These are phyloP conservation scores for Ctenodactylus gundi DNA, from an alignment of 2,113 vertebrate genomes.

Conservation along the genomic window DNA sequence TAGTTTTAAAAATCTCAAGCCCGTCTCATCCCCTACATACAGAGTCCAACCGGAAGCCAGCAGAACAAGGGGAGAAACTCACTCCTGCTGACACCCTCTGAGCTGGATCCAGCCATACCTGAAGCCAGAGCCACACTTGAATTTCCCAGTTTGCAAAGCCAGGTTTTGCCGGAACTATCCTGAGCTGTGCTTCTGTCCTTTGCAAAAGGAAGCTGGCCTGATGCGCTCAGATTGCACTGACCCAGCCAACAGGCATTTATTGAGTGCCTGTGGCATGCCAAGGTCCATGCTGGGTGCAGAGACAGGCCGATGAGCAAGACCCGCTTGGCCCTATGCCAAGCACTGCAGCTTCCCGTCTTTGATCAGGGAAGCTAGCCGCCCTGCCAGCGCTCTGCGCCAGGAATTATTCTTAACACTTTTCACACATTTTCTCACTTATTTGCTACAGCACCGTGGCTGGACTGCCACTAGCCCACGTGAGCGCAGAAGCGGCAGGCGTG, in stretches of 20 bases:
- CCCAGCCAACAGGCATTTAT: neutral
- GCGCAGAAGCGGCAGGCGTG: accelerated
- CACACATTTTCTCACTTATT: neutral
- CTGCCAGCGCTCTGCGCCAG: neutral
- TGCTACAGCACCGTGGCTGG: accelerated
- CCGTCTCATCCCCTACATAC: neutral
- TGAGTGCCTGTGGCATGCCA: neutral
- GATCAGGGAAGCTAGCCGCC: accelerated
- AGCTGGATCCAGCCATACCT: neutral
- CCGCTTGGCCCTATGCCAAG: neutral
- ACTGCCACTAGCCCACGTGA: neutral
- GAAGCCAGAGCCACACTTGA: neutral
- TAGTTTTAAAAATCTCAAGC: neutral
- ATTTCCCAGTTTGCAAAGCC: neutral
- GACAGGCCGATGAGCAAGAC: neutral
- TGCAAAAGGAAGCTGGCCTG: neutral
- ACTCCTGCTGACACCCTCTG: accelerated
- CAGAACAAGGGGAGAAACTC: neutral
- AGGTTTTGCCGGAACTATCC: neutral
- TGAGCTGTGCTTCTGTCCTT: neutral
- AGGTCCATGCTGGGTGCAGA: neutral
- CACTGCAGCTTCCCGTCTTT: neutral
- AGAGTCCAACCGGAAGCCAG: neutral
- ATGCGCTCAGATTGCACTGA: accelerated
- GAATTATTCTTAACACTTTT: neutral